A percentile compares a stretch with the other conserved stretches of the same genome.
Evolutionary conservation across 2,888 invertebrate genomes (phyloP).

Genomic region (Siphlonurus alternatus): DNA sequence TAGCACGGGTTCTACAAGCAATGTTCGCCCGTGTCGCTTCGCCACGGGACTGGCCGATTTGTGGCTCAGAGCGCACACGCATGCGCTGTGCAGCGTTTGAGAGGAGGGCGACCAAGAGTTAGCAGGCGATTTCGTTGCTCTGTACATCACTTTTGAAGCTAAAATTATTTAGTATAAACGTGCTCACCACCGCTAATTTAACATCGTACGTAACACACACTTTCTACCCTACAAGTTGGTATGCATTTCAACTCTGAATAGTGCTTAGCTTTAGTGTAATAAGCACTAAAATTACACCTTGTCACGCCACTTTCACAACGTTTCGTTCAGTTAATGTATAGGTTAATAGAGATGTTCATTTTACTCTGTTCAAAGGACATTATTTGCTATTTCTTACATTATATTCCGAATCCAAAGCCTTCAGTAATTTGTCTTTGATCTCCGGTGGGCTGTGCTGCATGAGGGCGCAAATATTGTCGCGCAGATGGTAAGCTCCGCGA

Average conservation of each 20-base stretch:
- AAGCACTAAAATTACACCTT: neutral
- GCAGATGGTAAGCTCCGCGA: constrained; percentile 27
- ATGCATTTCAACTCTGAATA: neutral
- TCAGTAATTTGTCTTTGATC: constrained; percentile 90
- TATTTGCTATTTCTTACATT: constrained; percentile 60
- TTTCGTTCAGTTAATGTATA: neutral
- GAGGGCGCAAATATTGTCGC: constrained; percentile 30
- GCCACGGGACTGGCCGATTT: neutral
- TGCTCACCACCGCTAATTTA: neutral
- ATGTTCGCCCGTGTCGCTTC: neutral
- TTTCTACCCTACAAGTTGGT: constrained; percentile 11
- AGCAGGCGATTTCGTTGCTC: constrained; percentile 20
- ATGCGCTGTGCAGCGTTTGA: constrained; percentile 20
- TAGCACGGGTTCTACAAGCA: neutral
- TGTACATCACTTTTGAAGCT: constrained; percentile 18
- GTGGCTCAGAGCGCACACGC: constrained; percentile 12
- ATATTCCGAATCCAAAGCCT: constrained; percentile 92
- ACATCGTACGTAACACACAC: constrained; percentile 13
- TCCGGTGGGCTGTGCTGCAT: constrained; percentile 49
- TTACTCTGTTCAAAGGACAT: neutral
- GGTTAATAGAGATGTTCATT: neutral
- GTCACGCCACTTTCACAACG: constrained; percentile 16
- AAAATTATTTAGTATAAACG: constrained; percentile 5
- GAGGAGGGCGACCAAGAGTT: constrained; percentile 18
- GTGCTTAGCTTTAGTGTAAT: neutral